phyloP scores from a whole-genome alignment of 92 coral and sea anemone genomes.

The Montipora capitata region DNA sequence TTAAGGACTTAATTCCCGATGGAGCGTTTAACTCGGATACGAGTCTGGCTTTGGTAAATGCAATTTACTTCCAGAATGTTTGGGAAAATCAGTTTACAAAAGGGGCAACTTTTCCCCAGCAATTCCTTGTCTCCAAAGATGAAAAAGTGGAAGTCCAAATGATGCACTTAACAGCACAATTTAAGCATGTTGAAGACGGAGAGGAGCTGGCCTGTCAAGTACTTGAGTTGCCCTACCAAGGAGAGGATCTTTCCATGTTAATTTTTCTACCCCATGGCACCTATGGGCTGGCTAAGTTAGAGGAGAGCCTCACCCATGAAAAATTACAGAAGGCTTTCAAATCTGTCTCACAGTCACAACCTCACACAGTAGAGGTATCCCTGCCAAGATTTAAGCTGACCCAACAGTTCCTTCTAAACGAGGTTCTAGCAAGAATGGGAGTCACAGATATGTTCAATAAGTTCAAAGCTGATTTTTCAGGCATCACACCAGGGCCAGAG shows the following conservation, averaged over 20 bases:
- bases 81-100: slow-evolving; percentile 82
- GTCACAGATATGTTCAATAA: too few species aligned
- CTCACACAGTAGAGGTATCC: too few species aligned
- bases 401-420: too few species aligned
- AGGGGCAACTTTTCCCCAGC: slow-evolving; percentile 55
- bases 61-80: slow-evolving; percentile 91
- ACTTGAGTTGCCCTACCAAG: slow-evolving; percentile 85
- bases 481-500: too few species aligned
- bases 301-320: too few species aligned
- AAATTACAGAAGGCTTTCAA: too few species aligned
- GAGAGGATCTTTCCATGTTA: slow-evolving; percentile 28
- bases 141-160: slow-evolving; percentile 76
- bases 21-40: slow-evolving; percentile 75
- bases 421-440: too few species aligned
- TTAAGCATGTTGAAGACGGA: slow-evolving; percentile 48
- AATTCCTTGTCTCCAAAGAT: slow-evolving; percentile 61
- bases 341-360: too few species aligned
- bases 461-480: too few species aligned
- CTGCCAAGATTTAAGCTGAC: too few species aligned
- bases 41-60: slow-evolving; percentile 85
- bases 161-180: slow-evolving; percentile 80
- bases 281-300: too few species aligned
- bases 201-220: slow-evolving; percentile 74
- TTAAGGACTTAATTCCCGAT: slow-evolving; percentile 65
- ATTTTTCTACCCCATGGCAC: not conserved